Conservation (phyloP, 2,113 vertebrate species). For the Symphodus melops region DNA sequence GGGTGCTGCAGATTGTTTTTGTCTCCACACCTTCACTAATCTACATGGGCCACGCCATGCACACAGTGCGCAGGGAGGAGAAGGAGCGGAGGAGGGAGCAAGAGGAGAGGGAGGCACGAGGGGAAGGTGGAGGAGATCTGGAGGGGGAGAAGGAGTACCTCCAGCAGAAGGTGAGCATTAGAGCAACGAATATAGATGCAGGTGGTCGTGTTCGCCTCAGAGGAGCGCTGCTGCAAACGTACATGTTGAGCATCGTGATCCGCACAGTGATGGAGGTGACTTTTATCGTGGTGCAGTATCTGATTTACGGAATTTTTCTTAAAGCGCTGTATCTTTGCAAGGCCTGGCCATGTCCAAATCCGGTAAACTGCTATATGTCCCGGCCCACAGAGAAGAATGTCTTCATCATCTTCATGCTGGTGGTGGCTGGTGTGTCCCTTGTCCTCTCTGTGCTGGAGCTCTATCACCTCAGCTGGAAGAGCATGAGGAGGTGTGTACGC, state of each 20-base stretch:
- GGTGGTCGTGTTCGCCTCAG: conserved; percentile 83
- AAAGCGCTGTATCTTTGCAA: conserved; percentile 89
- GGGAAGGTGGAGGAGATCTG: conserved; percentile 46
- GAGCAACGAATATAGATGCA: conserved; percentile 72
- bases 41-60: conserved; percentile 96
- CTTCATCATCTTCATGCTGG: conserved; percentile 97
- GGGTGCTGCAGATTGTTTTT: conserved; percentile 98
- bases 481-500: conserved; percentile 71
- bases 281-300: conserved; percentile 93
- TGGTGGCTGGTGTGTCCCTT: conserved; percentile 91
- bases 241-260: conserved; percentile 93
- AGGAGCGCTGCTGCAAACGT: conserved; percentile 92
- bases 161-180: conserved; percentile 81
- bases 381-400: conserved; percentile 98
- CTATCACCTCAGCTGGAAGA: conserved; percentile 93
- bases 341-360: conserved; percentile 91
- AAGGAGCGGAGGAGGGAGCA: conserved; percentile 84
- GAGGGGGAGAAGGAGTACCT: conserved; percentile 78
- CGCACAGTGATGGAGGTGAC: conserved; percentile 93
- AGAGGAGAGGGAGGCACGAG: conserved; percentile 67
- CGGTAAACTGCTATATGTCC: conserved; percentile 96
- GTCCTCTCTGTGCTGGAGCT: conserved; percentile 92
- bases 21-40: conserved; percentile 96
- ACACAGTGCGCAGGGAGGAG: conserved; percentile 90
- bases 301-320: conserved; percentile 94